Base-by-base conservation (phyloP, 37 sponge, comb jelly and placozoan species). In the Aplysina aerophoba region DNA sequence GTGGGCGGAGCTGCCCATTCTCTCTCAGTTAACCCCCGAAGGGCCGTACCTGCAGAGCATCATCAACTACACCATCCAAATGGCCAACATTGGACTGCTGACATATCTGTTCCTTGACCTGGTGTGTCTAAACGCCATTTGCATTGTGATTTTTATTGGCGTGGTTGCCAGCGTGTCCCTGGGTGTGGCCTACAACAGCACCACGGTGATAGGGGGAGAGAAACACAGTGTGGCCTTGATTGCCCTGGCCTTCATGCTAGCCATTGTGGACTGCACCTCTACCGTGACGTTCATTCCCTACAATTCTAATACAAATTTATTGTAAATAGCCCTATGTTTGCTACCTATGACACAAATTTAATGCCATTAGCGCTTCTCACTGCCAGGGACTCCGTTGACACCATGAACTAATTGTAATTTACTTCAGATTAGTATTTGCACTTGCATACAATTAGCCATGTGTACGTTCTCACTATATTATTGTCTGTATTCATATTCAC, bases 241-340 rank as follows among this genome's bases (percentile, higher is more conserved):
- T 21, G 44, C 89, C 0, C 85, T 98, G 24, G 41, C 89, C 0
- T 96, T 96, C 69, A 74, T 88, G 40, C 81, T 98, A 38, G 92
- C 96, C 31, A n/a, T 94, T 0, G 88, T 90, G 4, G 99, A 98
- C 78, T 98, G 99, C 80, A 96, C 95, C 1, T 93, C 95, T 44
- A 89, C 99, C 14, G 93, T 98, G 13, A 86, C 92, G 0, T 98
- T 93, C 62, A 83, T 98, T 16, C 96, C 99, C 30, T 95, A 94
- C 83, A 92, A n/a, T n/a, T n/a, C n/a, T n/a, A n/a, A n/a, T n/a
- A n/a, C n/a, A n/a, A n/a, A n/a, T n/a, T n/a, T n/a, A n/a, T n/a
- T n/a, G n/a, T n/a, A n/a, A n/a, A n/a, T n/a, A n/a, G n/a, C n/a
- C n/a, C n/a, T n/a, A n/a, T n/a, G n/a, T n/a, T n/a, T n/a, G n/a